These are phyloP conservation scores for Valencia hispanica DNA, from an alignment of 2,797 vertebrate species.

Conservation along the genomic window DNA sequence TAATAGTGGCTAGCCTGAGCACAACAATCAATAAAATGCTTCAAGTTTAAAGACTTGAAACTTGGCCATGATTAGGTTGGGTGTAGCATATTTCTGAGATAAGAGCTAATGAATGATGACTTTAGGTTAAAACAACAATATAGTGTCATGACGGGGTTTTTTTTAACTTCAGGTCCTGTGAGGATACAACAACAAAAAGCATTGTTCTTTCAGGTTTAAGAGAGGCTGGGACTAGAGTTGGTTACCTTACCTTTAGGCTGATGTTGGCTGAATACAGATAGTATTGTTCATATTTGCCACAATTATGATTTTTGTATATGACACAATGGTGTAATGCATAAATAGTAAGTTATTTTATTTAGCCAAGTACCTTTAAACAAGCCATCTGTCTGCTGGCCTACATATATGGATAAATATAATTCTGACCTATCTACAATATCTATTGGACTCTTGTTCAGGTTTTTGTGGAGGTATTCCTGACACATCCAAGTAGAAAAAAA, in stretches of 20 bases:
- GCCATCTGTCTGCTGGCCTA: neutral
- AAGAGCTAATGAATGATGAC: neutral
- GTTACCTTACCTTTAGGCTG: neutral
- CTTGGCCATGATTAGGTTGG: neutral
- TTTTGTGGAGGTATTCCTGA: slow-evolving; percentile 25
- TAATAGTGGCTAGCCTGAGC: no score
- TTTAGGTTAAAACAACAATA: neutral
- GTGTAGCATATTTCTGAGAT: neutral
- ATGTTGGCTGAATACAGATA: neutral
- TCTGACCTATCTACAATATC: slow-evolving; percentile 1
- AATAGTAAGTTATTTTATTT: neutral
- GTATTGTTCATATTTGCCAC: neutral
- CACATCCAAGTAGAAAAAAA: slow-evolving; percentile 17
- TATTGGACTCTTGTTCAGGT: slow-evolving; percentile 18
- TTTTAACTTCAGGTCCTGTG: no score
- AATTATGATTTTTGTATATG: neutral
- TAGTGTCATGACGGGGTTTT: neutral
- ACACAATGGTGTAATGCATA: neutral
- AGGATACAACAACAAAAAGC: no score
- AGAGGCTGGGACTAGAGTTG: neutral
- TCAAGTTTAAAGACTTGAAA: neutral
- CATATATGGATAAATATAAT: slow-evolving; percentile 1
- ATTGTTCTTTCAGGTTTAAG: neutral
- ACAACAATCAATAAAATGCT: neutral
- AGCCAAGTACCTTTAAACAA: neutral